A percentile compares a stretch with the other conserved stretches of the same genome.
phyloP scores from a whole-genome alignment of 1,140 invertebrate species.

The Polyergus mexicanus region DNA sequence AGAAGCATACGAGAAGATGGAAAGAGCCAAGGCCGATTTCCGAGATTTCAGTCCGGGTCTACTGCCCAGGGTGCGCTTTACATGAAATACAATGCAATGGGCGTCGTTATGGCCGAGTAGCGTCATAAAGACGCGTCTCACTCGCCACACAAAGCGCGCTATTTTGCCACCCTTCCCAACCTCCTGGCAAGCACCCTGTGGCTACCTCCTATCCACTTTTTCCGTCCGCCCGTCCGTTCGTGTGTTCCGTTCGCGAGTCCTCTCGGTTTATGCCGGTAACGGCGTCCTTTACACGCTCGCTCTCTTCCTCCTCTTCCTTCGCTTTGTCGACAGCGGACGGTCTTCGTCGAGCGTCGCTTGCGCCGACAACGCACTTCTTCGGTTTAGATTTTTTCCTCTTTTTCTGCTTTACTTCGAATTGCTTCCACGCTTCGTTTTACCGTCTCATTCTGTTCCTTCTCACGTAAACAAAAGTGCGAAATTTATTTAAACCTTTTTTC shows the following conservation, averaged over 20 bases:
- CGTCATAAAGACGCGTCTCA: conserved; percentile 76
- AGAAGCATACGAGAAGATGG: background rate
- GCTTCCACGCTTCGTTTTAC: background rate
- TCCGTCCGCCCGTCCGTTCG: conserved; percentile 27
- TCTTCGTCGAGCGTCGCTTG: conserved; percentile 24
- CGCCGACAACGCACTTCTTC: conserved; percentile 23
- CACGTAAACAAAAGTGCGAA: conserved; percentile 34
- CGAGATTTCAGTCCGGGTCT: conserved; percentile 43
- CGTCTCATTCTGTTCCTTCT: background rate
- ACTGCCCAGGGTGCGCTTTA: conserved; percentile 63
- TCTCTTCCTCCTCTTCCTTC: background rate
- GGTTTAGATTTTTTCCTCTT: conserved; percentile 20
- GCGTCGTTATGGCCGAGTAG: conserved; percentile 77
- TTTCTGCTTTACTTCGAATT: background rate
- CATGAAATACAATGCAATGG: conserved; percentile 75
- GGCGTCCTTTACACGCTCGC: conserved; percentile 17
- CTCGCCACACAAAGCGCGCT: conserved; percentile 75
- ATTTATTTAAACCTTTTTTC: conserved; percentile 47
- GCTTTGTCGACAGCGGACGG: conserved; percentile 20
- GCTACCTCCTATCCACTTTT: conserved; percentile 57
- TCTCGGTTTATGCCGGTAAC: conserved; percentile 49
- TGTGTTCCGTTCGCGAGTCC: conserved; percentile 12
- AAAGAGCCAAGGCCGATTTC: conserved; percentile 60
- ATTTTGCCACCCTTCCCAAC: conserved; percentile 73
- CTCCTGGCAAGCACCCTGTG: conserved; percentile 4